phyloP scores from a whole-genome alignment of 2,113 vertebrate species.

The Campylorhamphus procurvoides region DNA sequence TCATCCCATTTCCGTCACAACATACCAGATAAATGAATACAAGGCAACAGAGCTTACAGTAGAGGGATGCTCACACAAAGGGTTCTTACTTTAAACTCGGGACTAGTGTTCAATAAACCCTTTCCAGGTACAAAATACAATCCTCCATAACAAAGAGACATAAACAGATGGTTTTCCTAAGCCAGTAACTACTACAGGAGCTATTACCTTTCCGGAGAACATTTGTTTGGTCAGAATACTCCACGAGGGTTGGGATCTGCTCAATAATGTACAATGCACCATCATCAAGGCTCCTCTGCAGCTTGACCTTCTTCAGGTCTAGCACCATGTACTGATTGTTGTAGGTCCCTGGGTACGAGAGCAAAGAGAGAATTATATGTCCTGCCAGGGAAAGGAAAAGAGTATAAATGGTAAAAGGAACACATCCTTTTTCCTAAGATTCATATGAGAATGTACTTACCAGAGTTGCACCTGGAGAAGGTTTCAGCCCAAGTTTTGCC shows the following conservation, averaged over 20 bases:
- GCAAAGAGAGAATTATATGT: neutral
- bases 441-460: conserved; percentile 62
- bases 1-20: neutral
- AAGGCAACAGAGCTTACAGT: accelerated
- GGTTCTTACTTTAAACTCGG: neutral
- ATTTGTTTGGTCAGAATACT: conserved; percentile 89
- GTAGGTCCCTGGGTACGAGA: conserved; percentile 82
- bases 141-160: neutral
- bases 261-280: conserved; percentile 88
- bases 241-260: conserved; percentile 89
- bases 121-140: neutral
- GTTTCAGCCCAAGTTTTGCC: conserved; percentile 85
- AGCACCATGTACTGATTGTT: conserved; percentile 95
- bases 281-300: conserved; percentile 73
- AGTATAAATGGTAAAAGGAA: neutral
- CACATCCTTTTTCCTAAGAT: neutral
- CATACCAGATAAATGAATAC: neutral
- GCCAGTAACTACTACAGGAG: neutral
- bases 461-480: conserved; percentile 87
- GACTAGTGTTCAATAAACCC: neutral
- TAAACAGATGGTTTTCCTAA: neutral
- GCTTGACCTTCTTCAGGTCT: conserved; percentile 85
- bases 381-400: neutral
- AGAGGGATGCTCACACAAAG: neutral
- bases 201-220: conserved; percentile 84